Evolutionary conservation across 2,113 vertebrate genomes (phyloP).

Genomic region (Stomatorhinus ivindoensis): DNA sequence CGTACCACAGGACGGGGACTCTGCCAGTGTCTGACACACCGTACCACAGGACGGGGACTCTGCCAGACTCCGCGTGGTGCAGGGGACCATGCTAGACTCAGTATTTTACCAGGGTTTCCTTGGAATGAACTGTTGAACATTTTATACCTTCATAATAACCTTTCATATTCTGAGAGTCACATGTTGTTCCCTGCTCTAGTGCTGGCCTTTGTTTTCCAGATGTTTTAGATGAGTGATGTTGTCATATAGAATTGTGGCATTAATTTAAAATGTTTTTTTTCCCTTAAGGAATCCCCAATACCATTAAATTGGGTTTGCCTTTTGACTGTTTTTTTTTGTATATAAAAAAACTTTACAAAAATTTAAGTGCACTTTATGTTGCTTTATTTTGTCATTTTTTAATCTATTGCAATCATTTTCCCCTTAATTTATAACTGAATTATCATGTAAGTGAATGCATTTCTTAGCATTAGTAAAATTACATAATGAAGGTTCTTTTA

Average conservation of each 20-base stretch:
- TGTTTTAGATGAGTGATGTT: constrained; percentile 63
- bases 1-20: neutral
- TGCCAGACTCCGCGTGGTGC: neutral
- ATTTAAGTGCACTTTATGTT: constrained; percentile 42
- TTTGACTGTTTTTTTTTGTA: constrained; percentile 39
- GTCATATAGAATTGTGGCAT: constrained; percentile 59
- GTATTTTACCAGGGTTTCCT: constrained; percentile 35
- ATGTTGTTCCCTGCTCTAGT: constrained; percentile 62
- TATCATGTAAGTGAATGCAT: constrained; percentile 54
- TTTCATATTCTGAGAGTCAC: constrained; percentile 51
- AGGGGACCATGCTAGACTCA: neutral
- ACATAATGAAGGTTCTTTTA: constrained; percentile 63
- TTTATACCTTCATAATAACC: constrained; percentile 54
- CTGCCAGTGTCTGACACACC: neutral
- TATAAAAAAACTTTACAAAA: constrained; percentile 42
- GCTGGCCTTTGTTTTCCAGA: constrained; percentile 56
- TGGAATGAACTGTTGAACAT: constrained; percentile 33
- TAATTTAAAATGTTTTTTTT: constrained; percentile 30
- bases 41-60: neutral
- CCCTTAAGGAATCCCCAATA: neutral
- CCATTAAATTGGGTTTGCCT: constrained; percentile 8
- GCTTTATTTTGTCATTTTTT: constrained; percentile 43
- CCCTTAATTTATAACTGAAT: constrained; percentile 48
- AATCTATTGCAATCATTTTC: constrained; percentile 35
- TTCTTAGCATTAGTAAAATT: constrained; percentile 60